Evolutionary conservation across 2,888 invertebrate genomes (phyloP).

Genomic region (Coenonympha arcania): DNA sequence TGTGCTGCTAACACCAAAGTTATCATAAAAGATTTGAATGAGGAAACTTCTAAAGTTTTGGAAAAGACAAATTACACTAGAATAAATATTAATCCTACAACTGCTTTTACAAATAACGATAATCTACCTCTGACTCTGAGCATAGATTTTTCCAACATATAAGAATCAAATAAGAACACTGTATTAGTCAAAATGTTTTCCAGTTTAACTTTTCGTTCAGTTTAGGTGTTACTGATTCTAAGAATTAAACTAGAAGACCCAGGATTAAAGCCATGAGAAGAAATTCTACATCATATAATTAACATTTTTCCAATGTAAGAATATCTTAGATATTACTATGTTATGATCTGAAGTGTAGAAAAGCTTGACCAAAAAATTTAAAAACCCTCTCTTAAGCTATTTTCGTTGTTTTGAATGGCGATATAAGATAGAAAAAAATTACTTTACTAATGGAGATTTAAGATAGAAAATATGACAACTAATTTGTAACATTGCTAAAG

Average conservation of each 20-base stretch:
- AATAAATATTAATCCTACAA: too few species aligned
- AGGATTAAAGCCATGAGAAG: conserved; percentile 30
- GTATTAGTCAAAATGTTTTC: background rate
- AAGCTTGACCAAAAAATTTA: too few species aligned
- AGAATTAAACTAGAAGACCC: conserved; percentile 15
- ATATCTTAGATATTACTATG: background rate
- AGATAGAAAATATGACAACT: too few species aligned
- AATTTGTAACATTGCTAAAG: too few species aligned
- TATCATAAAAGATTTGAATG: background rate
- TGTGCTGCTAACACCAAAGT: background rate
- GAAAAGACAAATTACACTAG: too few species aligned
- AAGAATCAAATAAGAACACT: background rate
- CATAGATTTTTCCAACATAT: background rate
- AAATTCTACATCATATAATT: conserved; percentile 13
- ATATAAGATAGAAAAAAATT: too few species aligned
- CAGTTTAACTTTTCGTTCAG: conserved; percentile 31
- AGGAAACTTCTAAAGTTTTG: too few species aligned
- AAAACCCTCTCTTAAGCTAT: too few species aligned
- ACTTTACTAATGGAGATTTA: too few species aligned
- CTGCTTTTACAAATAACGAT: too few species aligned
- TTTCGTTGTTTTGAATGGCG: too few species aligned
- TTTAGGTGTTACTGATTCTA: conserved; percentile 30
- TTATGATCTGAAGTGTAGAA: too few species aligned
- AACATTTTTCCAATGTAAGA: conserved; percentile 1
- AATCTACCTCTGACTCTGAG: background rate